Base-by-base conservation (phyloP, 2,797 vertebrate genomes). In the Coregonus suidteri region DNA sequence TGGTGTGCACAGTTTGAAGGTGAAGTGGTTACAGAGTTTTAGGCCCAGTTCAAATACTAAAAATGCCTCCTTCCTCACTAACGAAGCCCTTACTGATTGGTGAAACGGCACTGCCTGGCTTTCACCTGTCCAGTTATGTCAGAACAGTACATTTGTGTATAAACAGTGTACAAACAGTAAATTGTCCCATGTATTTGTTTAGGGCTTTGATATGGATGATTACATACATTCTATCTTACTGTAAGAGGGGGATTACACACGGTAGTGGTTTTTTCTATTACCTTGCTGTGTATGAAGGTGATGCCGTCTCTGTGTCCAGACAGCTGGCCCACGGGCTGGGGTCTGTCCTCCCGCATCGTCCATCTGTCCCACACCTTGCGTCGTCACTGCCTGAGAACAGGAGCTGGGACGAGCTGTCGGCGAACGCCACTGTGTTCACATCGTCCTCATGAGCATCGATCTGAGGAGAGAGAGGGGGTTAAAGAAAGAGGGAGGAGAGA, bases 281-380 rank as follows among this genome's bases (percentile, higher is more conserved):
- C 97, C 95, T 97, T 97, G 94, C 96, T 97, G 89, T 98, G 95
- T 78, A 98, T 97, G 93, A 97, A 98, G 79, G 97, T 98, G 92
- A 98, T 94, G 80, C 97, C 97, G 25, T 98, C 97, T 76, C 96
- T 91, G 89, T 98, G 97, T 52, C 97, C 97, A 0, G 97, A 96
- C 86, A 98, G 92, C 65, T 97, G 93, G 62, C 97, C 97, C 41
- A 98, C 96, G 0, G 97, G 96, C 88, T 95, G 95, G 30, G 97
- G 97, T 75, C 94, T 91, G 90, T 97, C 95, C 76, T 98, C 96
- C 14, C 96, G 91, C 88, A 98, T 95, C 15, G 95, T 97, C 41
- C 96, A 94, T 78, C 97, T 94, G 91, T 98, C 97, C 97, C 97
- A 98, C 78, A 97, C 96, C 85, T 97, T 97, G 89, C 96, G 25